Conservation (phyloP, 2,888 invertebrate species). For the Epiblema foenella region DNA sequence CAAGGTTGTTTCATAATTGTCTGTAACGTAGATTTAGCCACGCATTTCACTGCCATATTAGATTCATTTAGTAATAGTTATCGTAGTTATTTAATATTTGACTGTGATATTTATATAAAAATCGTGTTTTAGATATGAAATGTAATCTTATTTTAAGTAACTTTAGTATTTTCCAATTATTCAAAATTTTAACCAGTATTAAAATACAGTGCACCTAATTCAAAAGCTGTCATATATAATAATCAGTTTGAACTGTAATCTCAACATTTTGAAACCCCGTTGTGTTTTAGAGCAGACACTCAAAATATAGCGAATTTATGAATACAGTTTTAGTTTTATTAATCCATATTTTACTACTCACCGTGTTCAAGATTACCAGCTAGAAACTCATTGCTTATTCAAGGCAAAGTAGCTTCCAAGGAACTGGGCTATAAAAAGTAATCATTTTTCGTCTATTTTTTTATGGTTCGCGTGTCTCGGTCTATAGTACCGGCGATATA, state of each 20-base stretch:
- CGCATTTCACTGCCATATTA: slow-evolving; percentile 80
- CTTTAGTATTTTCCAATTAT: slow-evolving; percentile 47
- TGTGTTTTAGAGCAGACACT: slow-evolving; percentile 66
- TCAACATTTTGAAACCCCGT: slow-evolving; percentile 74
- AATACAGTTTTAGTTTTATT: slow-evolving; percentile 56
- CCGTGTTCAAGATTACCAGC: slow-evolving; percentile 16
- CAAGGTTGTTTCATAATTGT: slow-evolving; percentile 61
- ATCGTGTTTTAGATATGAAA: slow-evolving; percentile 77
- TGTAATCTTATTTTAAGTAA: slow-evolving; percentile 65
- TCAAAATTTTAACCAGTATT: slow-evolving; percentile 53
- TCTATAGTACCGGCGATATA: slow-evolving; percentile 61
- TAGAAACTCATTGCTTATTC: slow-evolving; percentile 36
- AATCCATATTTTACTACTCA: slow-evolving; percentile 22
- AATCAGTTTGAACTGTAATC: slow-evolving; percentile 54
- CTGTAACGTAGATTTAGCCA: slow-evolving; percentile 61
- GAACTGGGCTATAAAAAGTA: slow-evolving; percentile 42
- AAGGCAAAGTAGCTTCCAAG: slow-evolving; percentile 41
- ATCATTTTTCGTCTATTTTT: slow-evolving; percentile 51
- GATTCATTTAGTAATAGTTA: slow-evolving; percentile 65
- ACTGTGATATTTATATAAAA: slow-evolving; percentile 84
- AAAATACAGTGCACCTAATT: slow-evolving; percentile 53
- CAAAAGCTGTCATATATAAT: slow-evolving; percentile 51
- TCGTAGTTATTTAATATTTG: slow-evolving; percentile 81
- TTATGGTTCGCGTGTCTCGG: slow-evolving; percentile 51
- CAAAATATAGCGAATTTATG: slow-evolving; percentile 74